Evolutionary conservation across 2,888 invertebrate species (phyloP).

Genomic region (Gisinianus flammeolus): DNA sequence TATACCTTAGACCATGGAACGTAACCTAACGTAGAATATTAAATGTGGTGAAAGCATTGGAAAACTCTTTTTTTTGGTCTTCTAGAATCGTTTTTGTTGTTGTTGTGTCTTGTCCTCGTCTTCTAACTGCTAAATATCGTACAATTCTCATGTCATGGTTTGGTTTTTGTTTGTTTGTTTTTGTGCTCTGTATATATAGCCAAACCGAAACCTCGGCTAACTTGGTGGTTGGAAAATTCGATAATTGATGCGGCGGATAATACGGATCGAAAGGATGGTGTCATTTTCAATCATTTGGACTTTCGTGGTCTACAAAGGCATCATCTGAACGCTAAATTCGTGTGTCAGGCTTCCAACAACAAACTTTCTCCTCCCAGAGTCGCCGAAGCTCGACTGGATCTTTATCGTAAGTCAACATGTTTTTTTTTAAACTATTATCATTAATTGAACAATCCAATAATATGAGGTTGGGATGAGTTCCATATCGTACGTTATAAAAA

Average conservation of each 20-base stretch:
- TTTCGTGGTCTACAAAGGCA: constrained; percentile 81
- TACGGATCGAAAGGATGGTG: constrained; percentile 69
- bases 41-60: no score
- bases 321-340: constrained; percentile 80
- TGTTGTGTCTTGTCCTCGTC: background rate
- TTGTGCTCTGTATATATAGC: constrained; percentile 38
- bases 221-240: constrained; percentile 84
- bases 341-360: constrained; percentile 87
- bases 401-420: constrained; percentile 77
- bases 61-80: background rate
- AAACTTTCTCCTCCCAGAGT: constrained; percentile 79
- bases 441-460: no score
- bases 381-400: constrained; percentile 79
- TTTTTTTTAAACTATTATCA: constrained; percentile 1
- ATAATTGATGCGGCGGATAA: constrained; percentile 84
- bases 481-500: no score
- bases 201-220: constrained; percentile 74
- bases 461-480: no score
- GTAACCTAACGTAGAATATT: no score
- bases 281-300: constrained; percentile 78
- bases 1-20: background rate
- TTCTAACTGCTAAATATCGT: no score
- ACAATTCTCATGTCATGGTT: background rate
- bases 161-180: background rate
- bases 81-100: background rate